Evolutionary conservation across 2,113 vertebrate genomes (phyloP).

Genomic region (Bucco capensis): DNA sequence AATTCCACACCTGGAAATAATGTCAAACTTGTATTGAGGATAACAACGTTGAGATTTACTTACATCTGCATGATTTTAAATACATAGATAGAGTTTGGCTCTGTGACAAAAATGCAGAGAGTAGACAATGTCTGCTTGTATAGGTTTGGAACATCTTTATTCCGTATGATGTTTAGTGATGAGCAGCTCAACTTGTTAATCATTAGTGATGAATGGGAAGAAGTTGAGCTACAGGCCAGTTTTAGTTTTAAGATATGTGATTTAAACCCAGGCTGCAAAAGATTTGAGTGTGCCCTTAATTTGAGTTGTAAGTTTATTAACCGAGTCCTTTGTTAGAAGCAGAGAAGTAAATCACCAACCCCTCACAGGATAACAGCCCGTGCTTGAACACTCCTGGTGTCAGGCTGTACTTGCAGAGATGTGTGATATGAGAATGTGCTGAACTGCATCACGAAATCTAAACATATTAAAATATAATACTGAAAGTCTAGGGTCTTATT

Average conservation of each 20-base stretch:
- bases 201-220: not conserved
- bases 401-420: not conserved
- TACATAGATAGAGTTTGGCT: not conserved
- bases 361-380: rapidly evolving
- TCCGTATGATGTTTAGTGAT: not conserved
- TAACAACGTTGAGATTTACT: not conserved
- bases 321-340: not conserved
- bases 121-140: not conserved
- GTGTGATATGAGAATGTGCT: not conserved
- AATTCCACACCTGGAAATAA: not conserved
- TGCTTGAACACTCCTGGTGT: not conserved
- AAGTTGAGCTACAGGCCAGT: not conserved
- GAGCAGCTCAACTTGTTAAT: not conserved
- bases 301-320: not conserved
- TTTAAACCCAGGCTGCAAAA: not conserved
- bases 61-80: not conserved
- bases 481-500: not conserved
- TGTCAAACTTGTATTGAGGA: rapidly evolving
- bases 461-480: not conserved
- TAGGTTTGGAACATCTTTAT: not conserved
- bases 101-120: not conserved
- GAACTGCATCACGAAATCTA: not conserved
- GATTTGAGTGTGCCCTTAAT: not conserved
- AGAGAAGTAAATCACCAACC: not conserved
- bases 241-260: not conserved